phyloP scores from a whole-genome alignment of 1,140 invertebrate genomes.

The Drosophila micromelanica region DNA sequence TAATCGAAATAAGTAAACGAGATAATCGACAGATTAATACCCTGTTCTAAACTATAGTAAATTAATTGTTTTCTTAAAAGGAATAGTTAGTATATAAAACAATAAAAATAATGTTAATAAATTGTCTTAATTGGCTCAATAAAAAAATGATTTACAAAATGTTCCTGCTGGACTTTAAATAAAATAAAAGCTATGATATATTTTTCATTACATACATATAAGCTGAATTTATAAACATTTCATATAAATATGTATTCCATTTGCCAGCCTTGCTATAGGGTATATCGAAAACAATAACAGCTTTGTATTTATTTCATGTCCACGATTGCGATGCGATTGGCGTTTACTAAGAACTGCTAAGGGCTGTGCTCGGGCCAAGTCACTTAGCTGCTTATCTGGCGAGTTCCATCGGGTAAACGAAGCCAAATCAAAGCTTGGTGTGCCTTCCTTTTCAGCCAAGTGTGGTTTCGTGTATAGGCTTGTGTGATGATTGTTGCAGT shows the following conservation, averaged over 20 bases:
- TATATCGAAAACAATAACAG: constrained; percentile 36
- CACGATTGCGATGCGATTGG: constrained; percentile 40
- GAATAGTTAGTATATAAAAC: neutral
- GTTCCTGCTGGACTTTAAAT: too few species aligned
- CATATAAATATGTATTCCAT: neutral
- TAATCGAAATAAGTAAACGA: neutral
- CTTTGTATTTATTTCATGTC: constrained; percentile 56
- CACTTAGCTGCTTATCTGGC: constrained; percentile 76
- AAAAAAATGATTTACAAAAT: too few species aligned
- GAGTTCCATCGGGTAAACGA: constrained; percentile 54
- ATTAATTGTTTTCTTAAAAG: neutral
- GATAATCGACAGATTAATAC: constrained; percentile 3
- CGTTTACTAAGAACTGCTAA: constrained; percentile 16
- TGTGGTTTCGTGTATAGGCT: neutral
- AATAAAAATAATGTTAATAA: too few species aligned
- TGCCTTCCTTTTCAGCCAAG: neutral
- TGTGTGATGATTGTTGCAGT: constrained; percentile 29
- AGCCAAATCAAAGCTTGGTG: constrained; percentile 60
- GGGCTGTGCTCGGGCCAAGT: constrained; percentile 46
- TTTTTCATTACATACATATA: too few species aligned
- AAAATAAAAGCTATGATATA: too few species aligned
- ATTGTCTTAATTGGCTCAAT: too few species aligned
- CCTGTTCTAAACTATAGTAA: neutral
- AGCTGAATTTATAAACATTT: too few species aligned
- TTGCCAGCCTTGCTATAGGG: neutral